Conservation (phyloP, 2,113 vertebrate species). For the Lophius piscatorius region DNA sequence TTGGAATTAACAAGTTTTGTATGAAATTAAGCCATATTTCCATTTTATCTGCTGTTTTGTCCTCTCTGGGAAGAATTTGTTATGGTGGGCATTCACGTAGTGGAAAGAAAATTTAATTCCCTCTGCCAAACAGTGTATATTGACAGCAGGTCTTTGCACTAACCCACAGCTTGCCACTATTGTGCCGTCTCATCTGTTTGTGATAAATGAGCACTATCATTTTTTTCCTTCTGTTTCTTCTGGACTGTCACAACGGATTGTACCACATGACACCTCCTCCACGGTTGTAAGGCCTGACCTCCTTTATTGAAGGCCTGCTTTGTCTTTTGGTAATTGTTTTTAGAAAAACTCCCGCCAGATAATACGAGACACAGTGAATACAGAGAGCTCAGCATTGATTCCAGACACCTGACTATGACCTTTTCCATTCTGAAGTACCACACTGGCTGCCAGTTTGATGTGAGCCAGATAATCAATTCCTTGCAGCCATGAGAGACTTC, state of each 20-base stretch:
- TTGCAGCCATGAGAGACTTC: slow-evolving; percentile 45
- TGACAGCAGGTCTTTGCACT: slow-evolving; percentile 57
- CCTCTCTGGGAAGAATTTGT: slow-evolving; percentile 47
- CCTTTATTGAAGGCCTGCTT: slow-evolving; percentile 58
- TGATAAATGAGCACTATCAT: slow-evolving; percentile 61
- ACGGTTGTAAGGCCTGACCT: slow-evolving; percentile 60
- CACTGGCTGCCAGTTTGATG: slow-evolving; percentile 66
- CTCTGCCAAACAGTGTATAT: slow-evolving; percentile 54
- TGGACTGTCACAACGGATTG: slow-evolving; percentile 54
- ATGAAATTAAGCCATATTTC: slow-evolving; percentile 30
- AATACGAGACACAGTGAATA: slow-evolving; percentile 65
- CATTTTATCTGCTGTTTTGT: slow-evolving; percentile 61
- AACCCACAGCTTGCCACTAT: slow-evolving; percentile 49
- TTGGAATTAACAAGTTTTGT: slow-evolving; percentile 48
- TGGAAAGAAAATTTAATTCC: slow-evolving; percentile 63
- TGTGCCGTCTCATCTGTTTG: slow-evolving; percentile 62
- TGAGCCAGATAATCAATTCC: slow-evolving; percentile 62
- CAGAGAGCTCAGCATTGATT: slow-evolving; percentile 74
- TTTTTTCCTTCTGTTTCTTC: slow-evolving; percentile 49
- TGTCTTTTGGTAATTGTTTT: slow-evolving; percentile 75
- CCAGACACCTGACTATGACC: slow-evolving; percentile 70
- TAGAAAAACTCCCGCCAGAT: slow-evolving; percentile 49
- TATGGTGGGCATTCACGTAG: slow-evolving; percentile 42
- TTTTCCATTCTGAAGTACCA: slow-evolving; percentile 71
- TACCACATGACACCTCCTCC: slow-evolving; percentile 44